Evolutionary conservation across 1,140 invertebrate species (phyloP).

Genomic region (Cylas formicarius): DNA sequence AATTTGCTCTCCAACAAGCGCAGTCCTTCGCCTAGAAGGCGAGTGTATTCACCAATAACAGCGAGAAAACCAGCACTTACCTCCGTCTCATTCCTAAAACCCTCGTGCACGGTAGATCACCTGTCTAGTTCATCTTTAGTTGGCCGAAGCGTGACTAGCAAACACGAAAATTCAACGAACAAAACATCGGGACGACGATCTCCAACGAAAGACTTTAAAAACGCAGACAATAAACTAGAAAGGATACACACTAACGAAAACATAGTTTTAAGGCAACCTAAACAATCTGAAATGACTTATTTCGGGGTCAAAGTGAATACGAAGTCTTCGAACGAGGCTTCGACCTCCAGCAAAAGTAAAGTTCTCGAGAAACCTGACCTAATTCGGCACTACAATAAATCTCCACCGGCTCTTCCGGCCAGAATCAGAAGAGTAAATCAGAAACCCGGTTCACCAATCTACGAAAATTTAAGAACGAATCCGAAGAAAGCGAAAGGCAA

Average conservation of each 20-base stretch:
- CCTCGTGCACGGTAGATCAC: not conserved
- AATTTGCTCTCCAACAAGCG: too few relatives aligned
- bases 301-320: slow-evolving; percentile 33
- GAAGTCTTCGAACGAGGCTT: slow-evolving; percentile 19
- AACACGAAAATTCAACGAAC: slow-evolving; percentile 5
- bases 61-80: too few relatives aligned
- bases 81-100: too few relatives aligned
- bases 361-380: slow-evolving; percentile 34
- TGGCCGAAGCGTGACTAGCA: slow-evolving; percentile 22
- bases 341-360: slow-evolving; percentile 22
- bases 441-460: slow-evolving; percentile 29
- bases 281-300: slow-evolving; percentile 39
- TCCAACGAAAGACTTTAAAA: slow-evolving; percentile 21
- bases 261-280: slow-evolving; percentile 36
- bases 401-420: slow-evolving; percentile 13
- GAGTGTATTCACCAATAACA: too few relatives aligned
- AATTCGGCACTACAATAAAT: slow-evolving; percentile 28
- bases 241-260: slow-evolving; percentile 22
- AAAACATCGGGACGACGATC: not conserved
- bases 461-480: slow-evolving; percentile 34
- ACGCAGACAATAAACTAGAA: slow-evolving; percentile 21
- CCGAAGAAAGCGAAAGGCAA: slow-evolving; percentile 13
- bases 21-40: too few relatives aligned
- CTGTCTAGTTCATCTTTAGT: slow-evolving; percentile 32
- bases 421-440: slow-evolving; percentile 5